Evolutionary conservation across 1,140 invertebrate species (phyloP).

Genomic region (Mya arenaria): DNA sequence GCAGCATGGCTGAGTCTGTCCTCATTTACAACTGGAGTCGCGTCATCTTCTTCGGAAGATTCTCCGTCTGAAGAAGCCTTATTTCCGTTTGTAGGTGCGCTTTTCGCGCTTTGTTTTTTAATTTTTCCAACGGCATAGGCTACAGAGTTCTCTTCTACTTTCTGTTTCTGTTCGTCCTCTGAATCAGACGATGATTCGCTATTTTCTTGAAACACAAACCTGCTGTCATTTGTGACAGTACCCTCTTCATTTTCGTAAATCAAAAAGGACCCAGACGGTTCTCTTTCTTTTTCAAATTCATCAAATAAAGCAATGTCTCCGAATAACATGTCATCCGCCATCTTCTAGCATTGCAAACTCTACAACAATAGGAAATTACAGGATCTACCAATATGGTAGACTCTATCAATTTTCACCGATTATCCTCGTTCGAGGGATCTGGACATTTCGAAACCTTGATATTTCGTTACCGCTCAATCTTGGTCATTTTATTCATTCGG

Average conservation of each 20-base stretch:
- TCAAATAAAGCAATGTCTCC: constrained; percentile 75
- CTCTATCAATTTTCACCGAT: too few relatives aligned
- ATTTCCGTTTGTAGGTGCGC: not conserved
- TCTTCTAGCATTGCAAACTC: not conserved
- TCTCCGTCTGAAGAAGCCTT: not conserved
- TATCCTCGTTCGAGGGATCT: too few relatives aligned
- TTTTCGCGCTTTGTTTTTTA: constrained; percentile 11
- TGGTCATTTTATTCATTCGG: too few relatives aligned
- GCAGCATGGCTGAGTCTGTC: constrained; percentile 35
- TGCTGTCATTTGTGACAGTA: constrained; percentile 62
- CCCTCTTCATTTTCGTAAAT: constrained; percentile 61
- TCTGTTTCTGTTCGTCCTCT: constrained; percentile 32
- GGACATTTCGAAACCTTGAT: too few relatives aligned
- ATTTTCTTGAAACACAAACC: constrained; percentile 67
- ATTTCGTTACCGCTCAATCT: too few relatives aligned
- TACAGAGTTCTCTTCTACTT: constrained; percentile 29
- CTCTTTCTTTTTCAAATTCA: constrained; percentile 76
- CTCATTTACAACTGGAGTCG: not conserved
- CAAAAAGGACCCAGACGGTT: constrained; percentile 67
- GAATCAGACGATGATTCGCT: constrained; percentile 60
- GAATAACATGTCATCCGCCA: constrained; percentile 68
- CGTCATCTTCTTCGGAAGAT: constrained; percentile 4
- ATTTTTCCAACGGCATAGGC: not conserved
- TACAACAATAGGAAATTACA: not conserved
- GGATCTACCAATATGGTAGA: too few relatives aligned